Evolutionary conservation across 1,140 invertebrate genomes (phyloP).

Genomic region (Drosophila sturtevanti): DNA sequence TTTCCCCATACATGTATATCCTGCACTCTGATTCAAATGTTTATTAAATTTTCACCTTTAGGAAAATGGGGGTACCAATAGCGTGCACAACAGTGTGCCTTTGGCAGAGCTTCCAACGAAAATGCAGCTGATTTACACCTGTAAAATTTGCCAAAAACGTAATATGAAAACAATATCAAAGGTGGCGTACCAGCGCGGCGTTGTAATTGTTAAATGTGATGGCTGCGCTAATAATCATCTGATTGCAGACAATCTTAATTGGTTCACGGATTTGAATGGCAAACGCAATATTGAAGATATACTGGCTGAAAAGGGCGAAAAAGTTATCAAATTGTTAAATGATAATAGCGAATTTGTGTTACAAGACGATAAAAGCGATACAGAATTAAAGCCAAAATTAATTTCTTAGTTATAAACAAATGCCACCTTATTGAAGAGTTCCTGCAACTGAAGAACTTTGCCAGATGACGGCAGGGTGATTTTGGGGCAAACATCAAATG

Average conservation of each 20-base stretch:
- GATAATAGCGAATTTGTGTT: constrained; percentile 58
- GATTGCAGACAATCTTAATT: constrained; percentile 96
- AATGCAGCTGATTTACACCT: constrained; percentile 90
- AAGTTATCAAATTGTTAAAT: constrained; percentile 49
- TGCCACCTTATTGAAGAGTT: constrained; percentile 68
- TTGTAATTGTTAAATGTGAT: constrained; percentile 93
- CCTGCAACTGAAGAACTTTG: constrained; percentile 6
- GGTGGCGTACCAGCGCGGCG: constrained; percentile 92
- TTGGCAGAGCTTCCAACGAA: constrained; percentile 84
- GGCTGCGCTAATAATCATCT: constrained; percentile 94
- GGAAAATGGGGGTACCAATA: constrained; percentile 41
- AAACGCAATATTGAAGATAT: constrained; percentile 94
- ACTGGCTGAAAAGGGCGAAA: constrained; percentile 91
- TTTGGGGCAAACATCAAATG: constrained; percentile 44
- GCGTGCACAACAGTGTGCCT: constrained; percentile 45
- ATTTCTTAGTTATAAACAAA: constrained; percentile 62
- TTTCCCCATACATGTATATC: not conserved
- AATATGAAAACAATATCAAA: constrained; percentile 92
- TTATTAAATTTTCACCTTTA: not conserved
- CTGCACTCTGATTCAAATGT: not conserved
- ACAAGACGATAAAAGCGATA: not conserved
- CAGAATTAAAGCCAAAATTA: constrained; percentile 44
- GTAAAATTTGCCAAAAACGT: constrained; percentile 91
- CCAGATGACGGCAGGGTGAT: constrained; percentile 46
- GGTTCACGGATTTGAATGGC: constrained; percentile 90